Conservation (phyloP, 1,140 invertebrate genomes). For the Drosophila azteca region DNA sequence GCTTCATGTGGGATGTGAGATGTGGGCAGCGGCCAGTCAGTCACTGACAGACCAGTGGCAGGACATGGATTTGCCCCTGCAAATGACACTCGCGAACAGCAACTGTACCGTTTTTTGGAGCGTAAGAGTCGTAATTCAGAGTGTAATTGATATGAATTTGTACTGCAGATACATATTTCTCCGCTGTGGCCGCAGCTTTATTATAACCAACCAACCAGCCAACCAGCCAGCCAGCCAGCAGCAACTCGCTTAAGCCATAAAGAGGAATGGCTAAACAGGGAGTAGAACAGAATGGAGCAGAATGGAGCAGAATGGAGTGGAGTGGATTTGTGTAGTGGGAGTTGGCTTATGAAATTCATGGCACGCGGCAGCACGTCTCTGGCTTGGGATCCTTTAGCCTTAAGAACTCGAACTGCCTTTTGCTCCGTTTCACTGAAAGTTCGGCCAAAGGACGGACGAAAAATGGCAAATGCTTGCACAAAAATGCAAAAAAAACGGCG, state of each 20-base stretch:
- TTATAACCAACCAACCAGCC: constrained; percentile 25
- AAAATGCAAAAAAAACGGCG: constrained; percentile 73
- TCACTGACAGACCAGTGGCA: no score
- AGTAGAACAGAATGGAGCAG: not conserved
- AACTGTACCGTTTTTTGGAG: no score
- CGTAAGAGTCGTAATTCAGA: not conserved
- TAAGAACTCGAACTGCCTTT: no score
- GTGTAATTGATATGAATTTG: constrained; percentile 49
- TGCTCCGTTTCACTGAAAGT: constrained; percentile 8
- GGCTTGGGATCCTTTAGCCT: constrained; percentile 47
- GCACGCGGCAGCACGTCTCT: constrained; percentile 44
- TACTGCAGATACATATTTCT: constrained; percentile 1
- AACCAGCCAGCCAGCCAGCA: constrained; percentile 11
- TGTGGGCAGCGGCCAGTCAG: not conserved
- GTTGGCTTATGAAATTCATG: constrained; percentile 40
- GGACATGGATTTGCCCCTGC: not conserved
- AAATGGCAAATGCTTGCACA: constrained; percentile 57
- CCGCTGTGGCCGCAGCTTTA: constrained; percentile 53
- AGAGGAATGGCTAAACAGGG: constrained; percentile 23
- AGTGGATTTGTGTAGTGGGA: not conserved
- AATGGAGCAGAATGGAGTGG: not conserved
- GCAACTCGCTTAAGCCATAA: constrained; percentile 29
- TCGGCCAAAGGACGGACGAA: constrained; percentile 10
- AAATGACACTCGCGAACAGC: no score
- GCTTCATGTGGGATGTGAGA: constrained; percentile 9